Base-by-base conservation (phyloP, 2,113 vertebrate genomes). In the Chlorocebus sabaeus region DNA sequence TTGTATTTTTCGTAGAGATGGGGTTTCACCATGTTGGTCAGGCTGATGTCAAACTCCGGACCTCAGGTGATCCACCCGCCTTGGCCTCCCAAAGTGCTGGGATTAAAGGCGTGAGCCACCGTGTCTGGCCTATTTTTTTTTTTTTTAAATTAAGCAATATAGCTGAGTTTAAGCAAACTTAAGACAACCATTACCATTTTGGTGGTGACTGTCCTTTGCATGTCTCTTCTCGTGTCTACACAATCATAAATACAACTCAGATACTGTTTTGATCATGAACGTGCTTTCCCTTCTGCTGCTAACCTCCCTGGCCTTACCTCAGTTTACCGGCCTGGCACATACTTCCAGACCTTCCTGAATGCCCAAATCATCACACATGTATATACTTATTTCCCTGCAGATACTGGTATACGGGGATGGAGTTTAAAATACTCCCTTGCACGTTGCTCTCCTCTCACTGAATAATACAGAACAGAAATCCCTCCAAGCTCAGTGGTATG, bases 401-500 rank as follows among this genome's bases (percentile, higher is more conserved):
- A 7, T 20, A 64, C 57, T 67, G 8, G 16, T n/a, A 81, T 1
- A 27, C 3, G 18, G 1, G 4, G 2, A 38, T 32, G 32, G 73
- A 90, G 55, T 52, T 45, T 79, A 61, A 79, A 86, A 86, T 11
- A 52, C 50, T 64, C 38, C 79, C 2, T 9, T 2, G 7, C 8
- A 50, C 20, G 50, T 2, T 76, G 61, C 1, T 87, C 1, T 87
- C 40, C 94, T 45, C 43, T 92, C 48, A 43, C 35, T 38, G 30
- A 43, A 38, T 20, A 43, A 86, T 12, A 59, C 10, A 75, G 43
- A 83, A 70, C 0, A 25, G 70, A 73, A 82, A 18, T 6, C 17
- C 59, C 2, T 7, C 12, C 4, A 17, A 64, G 45, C 20, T 13
- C 23, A 18, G 18, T 0, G 4, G 67, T 32, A 14, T 5, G 6